Percentiles rank a stretch among this genome's conserved stretches.
Conservation (phyloP, 2,113 vertebrate species). For the Cichladusa arquata region DNA sequence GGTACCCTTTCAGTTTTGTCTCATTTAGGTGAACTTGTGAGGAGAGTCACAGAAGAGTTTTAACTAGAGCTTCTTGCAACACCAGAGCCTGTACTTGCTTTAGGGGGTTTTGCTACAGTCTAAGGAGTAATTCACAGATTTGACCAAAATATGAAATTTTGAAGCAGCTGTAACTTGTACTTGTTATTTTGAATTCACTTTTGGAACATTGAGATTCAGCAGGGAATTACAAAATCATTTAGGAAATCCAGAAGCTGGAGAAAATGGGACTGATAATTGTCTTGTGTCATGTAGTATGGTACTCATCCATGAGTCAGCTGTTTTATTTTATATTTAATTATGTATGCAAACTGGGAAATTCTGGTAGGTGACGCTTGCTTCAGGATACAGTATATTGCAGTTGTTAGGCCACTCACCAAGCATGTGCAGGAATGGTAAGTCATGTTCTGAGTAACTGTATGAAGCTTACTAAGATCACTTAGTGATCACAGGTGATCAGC, state of each 20-base stretch:
- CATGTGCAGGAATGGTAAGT: not conserved
- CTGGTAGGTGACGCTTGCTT: not conserved
- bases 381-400: not conserved
- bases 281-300: not conserved
- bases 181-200: not conserved
- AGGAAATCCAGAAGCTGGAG: not conserved
- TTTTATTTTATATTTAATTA: not conserved
- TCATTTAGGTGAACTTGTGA: not conserved
- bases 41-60: not conserved
- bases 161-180: not conserved
- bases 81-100: not conserved
- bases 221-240: not conserved
- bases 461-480: not conserved
- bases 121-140: not conserved
- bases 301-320: not conserved
- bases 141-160: not conserved
- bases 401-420: not conserved
- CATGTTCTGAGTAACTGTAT: not conserved
- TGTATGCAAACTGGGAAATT: not conserved
- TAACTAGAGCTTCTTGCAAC: not conserved
- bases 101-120: not conserved
- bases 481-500: not conserved
- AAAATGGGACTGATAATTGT: not conserved
- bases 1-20: not conserved
- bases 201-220: not conserved